Conservation (phyloP, 2,797 vertebrate genomes). For the Epinephelus malabaricus region DNA sequence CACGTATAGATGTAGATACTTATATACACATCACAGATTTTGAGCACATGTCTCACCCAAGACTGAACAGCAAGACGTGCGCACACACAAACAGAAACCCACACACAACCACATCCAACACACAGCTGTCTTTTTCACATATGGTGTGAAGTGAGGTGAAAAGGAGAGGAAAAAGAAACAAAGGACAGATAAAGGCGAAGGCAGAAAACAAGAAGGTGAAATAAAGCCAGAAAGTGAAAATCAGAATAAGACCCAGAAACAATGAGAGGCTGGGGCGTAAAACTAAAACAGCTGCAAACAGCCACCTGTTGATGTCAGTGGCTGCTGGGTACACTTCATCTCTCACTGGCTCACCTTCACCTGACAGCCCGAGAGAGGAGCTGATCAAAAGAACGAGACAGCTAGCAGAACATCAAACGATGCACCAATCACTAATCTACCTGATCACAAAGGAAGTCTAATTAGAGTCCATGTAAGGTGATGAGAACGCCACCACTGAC, state of each 20-base stretch:
- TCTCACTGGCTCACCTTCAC: background rate
- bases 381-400: conserved; percentile 23
- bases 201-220: background rate
- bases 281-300: conserved; percentile 26
- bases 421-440: background rate
- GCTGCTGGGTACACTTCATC: conserved; percentile 11
- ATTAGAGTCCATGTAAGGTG: conserved; percentile 10
- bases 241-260: background rate
- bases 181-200: background rate
- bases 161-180: conserved; percentile 5
- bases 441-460: conserved; percentile 7
- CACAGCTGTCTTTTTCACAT: conserved; percentile 44
- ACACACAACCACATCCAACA: conserved; percentile 60
- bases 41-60: conserved; percentile 14
- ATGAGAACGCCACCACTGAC: background rate
- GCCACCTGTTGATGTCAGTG: conserved; percentile 29
- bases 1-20: conserved; percentile 14
- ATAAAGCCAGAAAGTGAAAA: conserved; percentile 1
- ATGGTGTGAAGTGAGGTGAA: conserved; percentile 11
- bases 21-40: conserved; percentile 42
- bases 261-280: conserved; percentile 5
- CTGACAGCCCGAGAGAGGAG: conserved; percentile 6
- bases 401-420: conserved; percentile 23
- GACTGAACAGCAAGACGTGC: conserved; percentile 26
- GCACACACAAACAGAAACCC: conserved; percentile 33